Evolutionary conservation across 2,113 vertebrate genomes (phyloP).

Genomic region (Myodes glareolus): DNA sequence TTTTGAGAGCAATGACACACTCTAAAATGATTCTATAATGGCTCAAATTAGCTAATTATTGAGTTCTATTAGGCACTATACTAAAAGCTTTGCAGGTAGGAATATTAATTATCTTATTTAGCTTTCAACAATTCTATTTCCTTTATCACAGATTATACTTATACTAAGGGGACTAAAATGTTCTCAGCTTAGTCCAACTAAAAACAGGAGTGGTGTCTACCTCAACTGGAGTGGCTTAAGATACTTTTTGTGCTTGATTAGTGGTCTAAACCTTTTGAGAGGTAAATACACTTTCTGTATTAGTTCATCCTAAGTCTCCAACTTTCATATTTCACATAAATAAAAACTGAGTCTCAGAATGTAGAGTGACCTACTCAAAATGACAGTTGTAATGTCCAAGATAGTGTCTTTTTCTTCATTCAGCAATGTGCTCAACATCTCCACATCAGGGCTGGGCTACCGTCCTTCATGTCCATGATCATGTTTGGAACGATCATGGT

Average conservation of each 20-base stretch:
- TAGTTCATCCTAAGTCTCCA: background rate
- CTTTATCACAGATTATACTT: constrained; percentile 32
- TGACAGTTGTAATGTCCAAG: background rate
- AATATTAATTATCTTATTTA: constrained; percentile 50
- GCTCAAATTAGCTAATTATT: constrained; percentile 57
- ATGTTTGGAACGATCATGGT: constrained; percentile 31
- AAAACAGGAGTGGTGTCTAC: background rate
- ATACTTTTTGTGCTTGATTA: background rate
- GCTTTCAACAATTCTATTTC: constrained; percentile 28
- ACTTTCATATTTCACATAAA: constrained; percentile 24
- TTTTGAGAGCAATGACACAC: background rate
- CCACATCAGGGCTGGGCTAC: background rate
- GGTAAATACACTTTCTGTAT: background rate
- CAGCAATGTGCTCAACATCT: background rate
- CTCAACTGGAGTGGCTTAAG: background rate
- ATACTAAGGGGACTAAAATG: background rate
- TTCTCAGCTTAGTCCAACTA: background rate
- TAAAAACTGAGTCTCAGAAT: constrained; percentile 2
- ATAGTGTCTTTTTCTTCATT: background rate
- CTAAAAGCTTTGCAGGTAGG: constrained; percentile 30
- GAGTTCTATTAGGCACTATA: background rate
- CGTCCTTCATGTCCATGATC: background rate
- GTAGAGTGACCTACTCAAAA: background rate
- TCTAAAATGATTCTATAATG: constrained; percentile 50
- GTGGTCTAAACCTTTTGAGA: background rate